Evolutionary conservation across 1,140 invertebrate species (phyloP).

Genomic region (Drosophila mayri): DNA sequence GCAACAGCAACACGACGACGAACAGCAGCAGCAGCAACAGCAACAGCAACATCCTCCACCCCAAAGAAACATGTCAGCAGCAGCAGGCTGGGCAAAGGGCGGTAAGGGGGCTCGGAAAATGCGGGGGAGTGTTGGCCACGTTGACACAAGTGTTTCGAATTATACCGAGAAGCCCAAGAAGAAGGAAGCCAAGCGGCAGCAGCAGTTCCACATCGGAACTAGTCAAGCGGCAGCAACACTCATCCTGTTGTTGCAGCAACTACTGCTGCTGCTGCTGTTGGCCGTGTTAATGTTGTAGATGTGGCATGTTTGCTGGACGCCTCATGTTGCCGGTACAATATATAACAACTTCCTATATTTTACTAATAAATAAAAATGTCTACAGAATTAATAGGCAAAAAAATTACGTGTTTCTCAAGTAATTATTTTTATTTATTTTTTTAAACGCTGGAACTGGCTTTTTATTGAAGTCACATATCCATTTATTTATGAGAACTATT

Average conservation of each 20-base stretch:
- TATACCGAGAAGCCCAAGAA: constrained; percentile 60
- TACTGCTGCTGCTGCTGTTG: constrained; percentile 3
- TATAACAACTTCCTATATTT: constrained; percentile 1
- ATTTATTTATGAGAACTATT: neutral
- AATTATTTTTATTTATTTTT: neutral
- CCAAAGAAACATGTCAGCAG: constrained; percentile 34
- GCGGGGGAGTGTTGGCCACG: constrained; percentile 24
- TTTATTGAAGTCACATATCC: neutral
- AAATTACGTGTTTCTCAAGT: neutral
- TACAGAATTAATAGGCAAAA: neutral
- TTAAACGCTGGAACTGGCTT: neutral
- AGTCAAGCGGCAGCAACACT: constrained; percentile 49
- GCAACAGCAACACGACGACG: constrained; percentile 65
- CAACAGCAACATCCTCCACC: constrained; percentile 31
- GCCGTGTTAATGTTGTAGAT: constrained; percentile 31
- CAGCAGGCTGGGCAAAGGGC: constrained; percentile 8
- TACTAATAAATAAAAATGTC: neutral
- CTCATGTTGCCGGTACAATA: constrained; percentile 15
- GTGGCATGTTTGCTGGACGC: constrained; percentile 26
- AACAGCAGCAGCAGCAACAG: constrained; percentile 61
- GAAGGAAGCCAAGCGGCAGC: constrained; percentile 40
- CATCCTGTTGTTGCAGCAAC: constrained; percentile 26
- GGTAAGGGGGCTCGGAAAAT: neutral
- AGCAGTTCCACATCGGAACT: constrained; percentile 31
- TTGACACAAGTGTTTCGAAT: constrained; percentile 84